Conservation (phyloP, 2,888 invertebrate genomes). For the Drosophila infuscata region DNA sequence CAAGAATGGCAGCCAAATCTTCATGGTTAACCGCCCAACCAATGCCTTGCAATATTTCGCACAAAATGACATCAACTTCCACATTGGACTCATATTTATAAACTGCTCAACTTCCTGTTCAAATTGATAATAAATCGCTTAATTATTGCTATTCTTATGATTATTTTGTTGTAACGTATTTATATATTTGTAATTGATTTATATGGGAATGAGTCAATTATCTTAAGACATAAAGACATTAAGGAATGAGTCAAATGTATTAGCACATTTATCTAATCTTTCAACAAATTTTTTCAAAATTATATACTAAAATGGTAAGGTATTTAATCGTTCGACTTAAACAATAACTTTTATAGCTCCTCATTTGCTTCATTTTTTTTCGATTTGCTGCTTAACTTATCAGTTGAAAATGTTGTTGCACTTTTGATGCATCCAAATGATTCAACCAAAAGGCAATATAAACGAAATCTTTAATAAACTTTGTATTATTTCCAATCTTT, state of each 20-base stretch:
- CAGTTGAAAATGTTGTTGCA: slow-evolving; percentile 11
- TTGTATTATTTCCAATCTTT: not conserved
- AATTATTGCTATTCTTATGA: no score
- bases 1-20: slow-evolving; percentile 3
- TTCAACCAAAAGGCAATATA: slow-evolving; percentile 1
- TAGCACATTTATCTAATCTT: not conserved
- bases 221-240: no score
- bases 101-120: not conserved
- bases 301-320: not conserved
- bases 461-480: not conserved
- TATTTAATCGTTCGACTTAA: not conserved
- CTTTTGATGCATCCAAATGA: slow-evolving; percentile 12
- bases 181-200: no score
- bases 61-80: slow-evolving; percentile 31
- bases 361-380: not conserved
- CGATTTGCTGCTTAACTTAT: slow-evolving; percentile 11
- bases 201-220: no score
- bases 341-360: slow-evolving; percentile 1
- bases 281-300: not conserved
- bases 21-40: slow-evolving; percentile 14
- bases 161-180: no score
- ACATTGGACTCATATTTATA: slow-evolving; percentile 19
- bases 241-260: no score
- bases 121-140: no score
- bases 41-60: slow-evolving; percentile 20